Base-by-base conservation (phyloP, 2,797 vertebrate genomes). In the Phrynocephalus vlangalii region DNA sequence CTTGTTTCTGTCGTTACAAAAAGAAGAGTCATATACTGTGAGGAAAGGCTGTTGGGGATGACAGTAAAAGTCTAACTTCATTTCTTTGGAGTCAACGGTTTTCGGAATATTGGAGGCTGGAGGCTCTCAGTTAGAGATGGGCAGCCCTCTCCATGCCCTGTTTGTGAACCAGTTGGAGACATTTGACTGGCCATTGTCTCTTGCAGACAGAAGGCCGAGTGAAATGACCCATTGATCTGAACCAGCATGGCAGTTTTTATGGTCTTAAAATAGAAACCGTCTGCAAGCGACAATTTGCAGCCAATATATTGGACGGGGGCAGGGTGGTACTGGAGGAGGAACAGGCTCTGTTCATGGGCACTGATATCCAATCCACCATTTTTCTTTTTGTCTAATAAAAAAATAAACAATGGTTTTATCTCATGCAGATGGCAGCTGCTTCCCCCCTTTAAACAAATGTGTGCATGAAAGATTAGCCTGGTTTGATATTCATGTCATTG, bases 391-490 rank as follows among this genome's bases (percentile, higher is more conserved):
- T 84, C n/a, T 30, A 91, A 86, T 66, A 82, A 87, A 38, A 38
- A 86, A 33, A 0, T 1, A 63, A n/a, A 87, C 90, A 85, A 82
- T 90, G 60, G 73, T 78, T 86, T 89, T 92, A 83, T 80, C 81
- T 93, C 88, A 94, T 95, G 92, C 87, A 92, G 89, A 94, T 94
- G 89, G 91, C 76, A 80, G 71, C 1, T 82, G 76, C 44, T 80
- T 80, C 79, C 89, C 87, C 38, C 92, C 91, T 89, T 56, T 90
- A 94, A 93, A 94, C 81, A 95, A 89, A 94, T 89, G n/a, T 0
- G 52, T 91, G 28, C 87, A 79, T 89, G 66, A 90, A 91, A 95
- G 90, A 94, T 88, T 92, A 90, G 77, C 88, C 86, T 85, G 91
- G 81, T 73, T 92, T 94, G 91, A 90, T 94, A 92, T 82, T 78